A percentile compares a stretch with the other conserved stretches of the same genome.
These are phyloP conservation scores for Zelleria hepariella DNA, from an alignment of 2,888 invertebrate genomes.

Conservation along the genomic window DNA sequence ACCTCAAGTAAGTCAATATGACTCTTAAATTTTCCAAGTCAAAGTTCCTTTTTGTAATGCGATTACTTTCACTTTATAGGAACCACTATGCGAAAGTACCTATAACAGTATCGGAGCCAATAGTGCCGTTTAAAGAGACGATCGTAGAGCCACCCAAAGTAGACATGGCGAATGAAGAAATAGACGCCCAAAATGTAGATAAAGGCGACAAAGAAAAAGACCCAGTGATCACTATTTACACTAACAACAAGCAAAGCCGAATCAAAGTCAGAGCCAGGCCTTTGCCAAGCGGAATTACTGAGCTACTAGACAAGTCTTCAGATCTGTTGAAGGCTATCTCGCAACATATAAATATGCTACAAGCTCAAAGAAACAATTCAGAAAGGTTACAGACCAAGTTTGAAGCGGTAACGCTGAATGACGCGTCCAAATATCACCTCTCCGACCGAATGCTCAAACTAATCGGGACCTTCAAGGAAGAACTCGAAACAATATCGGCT, in stretches of 20 bases:
- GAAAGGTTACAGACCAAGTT: conserved; percentile 44
- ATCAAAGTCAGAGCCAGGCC: conserved; percentile 84
- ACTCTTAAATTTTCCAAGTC: neutral
- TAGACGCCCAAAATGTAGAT: conserved; percentile 74
- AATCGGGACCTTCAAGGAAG: conserved; percentile 61
- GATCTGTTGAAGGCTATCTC: conserved; percentile 79
- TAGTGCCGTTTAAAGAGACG: conserved; percentile 97
- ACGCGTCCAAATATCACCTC: conserved; percentile 32
- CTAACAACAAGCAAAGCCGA: conserved; percentile 79
- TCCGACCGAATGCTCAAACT: conserved; percentile 58
- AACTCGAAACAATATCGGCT: conserved; percentile 73
- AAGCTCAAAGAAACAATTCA: conserved; percentile 44
- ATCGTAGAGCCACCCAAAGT: conserved; percentile 84
- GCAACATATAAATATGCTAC: conserved; percentile 53
- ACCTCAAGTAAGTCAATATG: conserved; percentile 74
- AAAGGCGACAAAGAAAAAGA: conserved; percentile 58
- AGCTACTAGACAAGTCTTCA: conserved; percentile 78
- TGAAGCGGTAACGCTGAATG: conserved; percentile 35
- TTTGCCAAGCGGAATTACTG: conserved; percentile 79
- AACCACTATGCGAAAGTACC: conserved; percentile 86
- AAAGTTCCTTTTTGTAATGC: neutral
- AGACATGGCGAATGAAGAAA: conserved; percentile 89
- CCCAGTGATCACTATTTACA: conserved; percentile 72
- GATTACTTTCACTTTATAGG: conserved; percentile 28
- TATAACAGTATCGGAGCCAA: conserved; percentile 93